phyloP scores from a whole-genome alignment of 2,113 vertebrate species.

The Dasyornis broadbenti region DNA sequence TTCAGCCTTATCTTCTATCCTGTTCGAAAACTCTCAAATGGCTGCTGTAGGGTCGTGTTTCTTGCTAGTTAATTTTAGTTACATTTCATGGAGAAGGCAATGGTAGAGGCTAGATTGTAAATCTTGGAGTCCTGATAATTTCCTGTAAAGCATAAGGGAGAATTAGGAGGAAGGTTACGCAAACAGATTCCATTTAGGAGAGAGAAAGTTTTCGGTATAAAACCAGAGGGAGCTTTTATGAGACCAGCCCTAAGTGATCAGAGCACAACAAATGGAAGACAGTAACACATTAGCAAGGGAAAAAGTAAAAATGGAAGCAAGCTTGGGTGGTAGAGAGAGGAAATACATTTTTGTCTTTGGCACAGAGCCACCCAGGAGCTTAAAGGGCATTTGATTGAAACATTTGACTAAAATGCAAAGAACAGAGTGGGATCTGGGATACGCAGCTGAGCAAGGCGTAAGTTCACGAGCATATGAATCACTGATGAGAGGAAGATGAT shows the following conservation, averaged over 20 bases:
- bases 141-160: not conserved
- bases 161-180: not conserved
- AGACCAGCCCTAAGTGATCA: not conserved
- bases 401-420: slow-evolving; percentile 49
- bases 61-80: not conserved
- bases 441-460: not conserved
- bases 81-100: not conserved
- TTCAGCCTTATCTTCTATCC: not conserved
- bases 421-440: not conserved
- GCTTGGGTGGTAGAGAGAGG: not conserved
- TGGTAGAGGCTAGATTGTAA: not conserved
- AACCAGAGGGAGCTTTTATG: not conserved
- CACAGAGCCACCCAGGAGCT: not conserved
- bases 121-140: not conserved
- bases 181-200: not conserved
- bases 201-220: not conserved
- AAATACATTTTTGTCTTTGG: not conserved
- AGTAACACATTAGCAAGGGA: not conserved
- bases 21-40: not conserved
- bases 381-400: slow-evolving; percentile 9
- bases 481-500: not conserved
- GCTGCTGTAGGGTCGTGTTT: not conserved
- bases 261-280: not conserved
- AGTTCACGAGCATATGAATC: not conserved
- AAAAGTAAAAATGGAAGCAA: not conserved